Evolutionary conservation across 2,113 vertebrate genomes (phyloP), one percentile per base, ranked within the genome.

Genomic region (Zapornia atra): DNA sequence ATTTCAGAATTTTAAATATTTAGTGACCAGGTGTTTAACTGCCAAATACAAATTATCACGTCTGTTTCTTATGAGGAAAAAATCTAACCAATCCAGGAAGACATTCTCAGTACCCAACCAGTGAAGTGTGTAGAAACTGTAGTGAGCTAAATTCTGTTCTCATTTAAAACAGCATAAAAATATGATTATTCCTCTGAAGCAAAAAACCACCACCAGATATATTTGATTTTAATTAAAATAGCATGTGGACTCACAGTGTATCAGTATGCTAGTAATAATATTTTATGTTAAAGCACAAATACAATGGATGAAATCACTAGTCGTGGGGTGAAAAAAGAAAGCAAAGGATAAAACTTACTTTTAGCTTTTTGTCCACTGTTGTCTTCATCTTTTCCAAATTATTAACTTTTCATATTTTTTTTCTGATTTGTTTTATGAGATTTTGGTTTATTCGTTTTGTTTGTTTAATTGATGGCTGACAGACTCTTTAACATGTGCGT

Each of bases 1-100:
- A 83, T 97, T 96, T 91, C 51, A 90, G 76, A 61, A 77, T 73
- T 94, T 97, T 94, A 96, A 97, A 97, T 97, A 97, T 98, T 97
- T 95, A 97, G 91, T 79, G 83, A 90, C 83, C 81, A 88, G 85
- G 90, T 97, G 89, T 92, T 94, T 96, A 91, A 91, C 66, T 96
- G 73, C 90, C 88, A 97, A 90, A 56, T 86, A 91, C 60, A 94
- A 94, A 78, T 93, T 89, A 93, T 63, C 57, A 59, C 0, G 36
- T 75, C 78, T 87, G 24, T 86, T 96, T 79, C 88, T 92, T 88
- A 91, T 81, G 51, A 94, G 54, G 53, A 68, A 94, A 94, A 92
- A 82, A 26, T 83, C 46, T 16, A 65, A 54, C 66, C 53, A 91
- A 46, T 68, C 64, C 48, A 51, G n/a, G 61, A 48, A 48, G 17